Evolutionary conservation across 92 coral and sea anemone genomes (phyloP).

Genomic region (Zoanthus sociatus): DNA sequence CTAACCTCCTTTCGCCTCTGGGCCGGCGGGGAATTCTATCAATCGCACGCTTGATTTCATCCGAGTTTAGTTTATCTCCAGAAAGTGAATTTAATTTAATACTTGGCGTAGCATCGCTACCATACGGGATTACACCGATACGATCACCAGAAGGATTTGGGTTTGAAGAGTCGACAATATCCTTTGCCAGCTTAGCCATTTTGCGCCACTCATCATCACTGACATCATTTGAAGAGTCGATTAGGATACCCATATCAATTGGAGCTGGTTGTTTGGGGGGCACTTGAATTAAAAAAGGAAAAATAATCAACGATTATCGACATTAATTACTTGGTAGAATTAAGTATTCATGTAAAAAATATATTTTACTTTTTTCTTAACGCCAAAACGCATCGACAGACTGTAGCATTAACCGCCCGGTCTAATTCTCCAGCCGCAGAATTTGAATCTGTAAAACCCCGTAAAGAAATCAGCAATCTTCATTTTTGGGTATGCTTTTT

Average conservation of each 20-base stretch:
- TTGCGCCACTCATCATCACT: slow-evolving; percentile 63
- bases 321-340: no score
- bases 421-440: no score
- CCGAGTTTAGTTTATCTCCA: slow-evolving; percentile 62
- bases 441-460: no score
- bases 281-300: background rate
- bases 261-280: slow-evolving; percentile 52
- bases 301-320: no score
- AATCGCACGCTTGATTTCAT: slow-evolving; percentile 51
- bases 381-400: no score
- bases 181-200: slow-evolving; percentile 55
- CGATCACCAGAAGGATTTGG: slow-evolving; percentile 67
- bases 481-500: no score
- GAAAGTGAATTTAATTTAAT: slow-evolving; percentile 63
- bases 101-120: slow-evolving; percentile 61
- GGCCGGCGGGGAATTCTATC: slow-evolving; percentile 65
- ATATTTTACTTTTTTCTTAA: no score
- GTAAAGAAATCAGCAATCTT: no score
- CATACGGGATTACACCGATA: slow-evolving; percentile 77
- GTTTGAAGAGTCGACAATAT: slow-evolving; percentile 60
- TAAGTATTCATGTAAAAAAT: no score
- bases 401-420: no score
- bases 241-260: slow-evolving; percentile 76
- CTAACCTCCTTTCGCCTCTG: slow-evolving; percentile 65
- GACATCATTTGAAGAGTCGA: slow-evolving; percentile 80